Conservation (phyloP, 2,797 vertebrate genomes). For the Discoglossus pictus region DNA sequence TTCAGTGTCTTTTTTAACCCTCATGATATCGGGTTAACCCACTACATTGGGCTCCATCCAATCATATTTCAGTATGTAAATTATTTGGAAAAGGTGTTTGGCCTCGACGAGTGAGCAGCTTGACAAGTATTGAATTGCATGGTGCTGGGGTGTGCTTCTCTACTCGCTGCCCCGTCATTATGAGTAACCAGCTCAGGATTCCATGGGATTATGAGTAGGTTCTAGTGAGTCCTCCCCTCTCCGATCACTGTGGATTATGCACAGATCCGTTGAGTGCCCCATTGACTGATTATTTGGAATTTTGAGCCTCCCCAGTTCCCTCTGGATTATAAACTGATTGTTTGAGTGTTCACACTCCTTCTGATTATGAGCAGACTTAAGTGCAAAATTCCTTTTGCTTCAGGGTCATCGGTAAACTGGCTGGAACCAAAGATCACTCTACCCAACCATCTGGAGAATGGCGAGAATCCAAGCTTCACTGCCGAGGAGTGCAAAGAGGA, state of each 20-base stretch:
- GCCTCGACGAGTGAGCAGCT: neutral
- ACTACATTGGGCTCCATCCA: neutral
- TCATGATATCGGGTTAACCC: conserved; percentile 21
- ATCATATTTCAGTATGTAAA: neutral
- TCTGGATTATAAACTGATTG: neutral
- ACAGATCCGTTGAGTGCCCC: neutral
- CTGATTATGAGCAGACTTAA: conserved; percentile 82
- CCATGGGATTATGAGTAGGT: too few species aligned
- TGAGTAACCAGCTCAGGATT: too few species aligned
- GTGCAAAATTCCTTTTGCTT: conserved; percentile 71
- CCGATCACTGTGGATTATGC: neutral
- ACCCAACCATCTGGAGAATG: conserved; percentile 90
- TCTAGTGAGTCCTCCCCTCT: neutral
- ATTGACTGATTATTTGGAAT: too few species aligned
- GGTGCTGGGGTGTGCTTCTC: too few species aligned
- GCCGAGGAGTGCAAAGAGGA: conserved; percentile 73
- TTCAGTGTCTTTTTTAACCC: conserved; percentile 16
- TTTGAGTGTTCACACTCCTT: conserved; percentile 17
- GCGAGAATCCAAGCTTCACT: conserved; percentile 77
- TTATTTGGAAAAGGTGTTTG: neutral
- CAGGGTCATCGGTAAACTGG: conserved; percentile 94
- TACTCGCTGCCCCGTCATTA: too few species aligned
- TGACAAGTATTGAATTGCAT: too few species aligned
- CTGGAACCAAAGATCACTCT: conserved; percentile 89
- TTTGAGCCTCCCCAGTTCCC: too few species aligned